Conservation (phyloP, 2,888 invertebrate genomes). For the Tachina fera region DNA sequence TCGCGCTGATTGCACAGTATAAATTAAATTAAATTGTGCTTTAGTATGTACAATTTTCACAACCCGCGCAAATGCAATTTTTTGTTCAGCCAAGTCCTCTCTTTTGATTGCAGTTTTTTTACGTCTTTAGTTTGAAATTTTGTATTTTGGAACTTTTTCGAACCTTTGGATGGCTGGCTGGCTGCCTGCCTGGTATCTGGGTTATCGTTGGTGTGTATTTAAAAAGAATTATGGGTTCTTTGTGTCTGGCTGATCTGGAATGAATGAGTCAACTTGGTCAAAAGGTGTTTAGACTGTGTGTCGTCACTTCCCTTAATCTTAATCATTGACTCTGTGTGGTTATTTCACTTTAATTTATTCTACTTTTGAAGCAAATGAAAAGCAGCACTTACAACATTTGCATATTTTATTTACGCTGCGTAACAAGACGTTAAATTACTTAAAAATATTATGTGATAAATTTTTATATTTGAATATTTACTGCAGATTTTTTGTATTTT, state of each 20-base stretch:
- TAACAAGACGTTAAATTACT: conserved; percentile 41
- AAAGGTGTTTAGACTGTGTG: conserved; percentile 74
- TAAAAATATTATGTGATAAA: conserved; percentile 36
- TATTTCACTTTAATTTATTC: conserved; percentile 36
- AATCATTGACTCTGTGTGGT: conserved; percentile 49
- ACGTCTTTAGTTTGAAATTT: conserved; percentile 22
- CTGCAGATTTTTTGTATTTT: neutral
- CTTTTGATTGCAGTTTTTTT: conserved; percentile 34
- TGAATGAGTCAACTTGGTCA: conserved; percentile 73
- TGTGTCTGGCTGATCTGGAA: conserved; percentile 12
- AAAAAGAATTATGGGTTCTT: conserved; percentile 70
- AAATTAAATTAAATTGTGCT: conserved; percentile 75
- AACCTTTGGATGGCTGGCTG: conserved; percentile 25
- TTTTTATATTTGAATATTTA: conserved; percentile 24
- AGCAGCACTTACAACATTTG: conserved; percentile 64
- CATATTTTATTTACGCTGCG: conserved; percentile 65
- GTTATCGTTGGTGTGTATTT: conserved; percentile 38
- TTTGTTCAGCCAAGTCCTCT: conserved; percentile 38
- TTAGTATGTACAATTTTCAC: conserved; percentile 69
- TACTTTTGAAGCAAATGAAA: conserved; percentile 18
- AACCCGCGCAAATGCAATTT: conserved; percentile 64
- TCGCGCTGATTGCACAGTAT: conserved; percentile 73
- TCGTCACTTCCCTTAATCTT: conserved; percentile 67
- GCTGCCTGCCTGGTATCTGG: conserved; percentile 21
- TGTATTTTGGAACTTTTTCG: conserved; percentile 45